These are phyloP conservation scores for Chymomyza procnemis DNA, from an alignment of 2,888 invertebrate genomes.

Conservation along the genomic window DNA sequence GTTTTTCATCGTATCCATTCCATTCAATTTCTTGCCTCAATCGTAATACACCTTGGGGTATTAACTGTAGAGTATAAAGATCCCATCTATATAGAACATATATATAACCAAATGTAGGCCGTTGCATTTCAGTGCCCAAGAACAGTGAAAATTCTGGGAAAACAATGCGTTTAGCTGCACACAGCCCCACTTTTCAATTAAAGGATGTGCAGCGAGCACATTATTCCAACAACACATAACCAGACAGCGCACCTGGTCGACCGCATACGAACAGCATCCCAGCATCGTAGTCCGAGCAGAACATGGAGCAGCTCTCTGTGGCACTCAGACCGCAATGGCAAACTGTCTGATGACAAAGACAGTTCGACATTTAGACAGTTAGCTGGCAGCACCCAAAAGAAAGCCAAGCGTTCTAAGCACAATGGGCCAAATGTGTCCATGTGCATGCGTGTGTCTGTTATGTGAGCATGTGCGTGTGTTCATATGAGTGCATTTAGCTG, in stretches of 20 bases:
- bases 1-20: too few relatives aligned
- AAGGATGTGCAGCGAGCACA: too few relatives aligned
- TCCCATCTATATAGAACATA: neutral
- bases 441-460: slow-evolving; percentile 34
- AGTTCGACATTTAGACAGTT: slow-evolving; percentile 25
- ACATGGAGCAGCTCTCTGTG: neutral
- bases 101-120: neutral
- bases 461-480: slow-evolving; percentile 27
- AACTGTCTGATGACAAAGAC: neutral
- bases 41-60: too few relatives aligned
- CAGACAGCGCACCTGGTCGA: neutral
- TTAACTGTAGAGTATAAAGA: too few relatives aligned
- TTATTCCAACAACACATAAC: too few relatives aligned
- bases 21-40: too few relatives aligned
- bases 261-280: neutral
- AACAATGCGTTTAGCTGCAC: neutral
- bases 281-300: too few relatives aligned
- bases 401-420: slow-evolving; percentile 27
- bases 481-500: slow-evolving; percentile 69
- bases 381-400: neutral
- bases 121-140: neutral
- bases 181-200: neutral
- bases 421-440: slow-evolving; percentile 17
- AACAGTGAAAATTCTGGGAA: neutral
- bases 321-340: neutral